Base-by-base conservation (phyloP, 1,140 invertebrate species). In the Drosophila quadrilineata region DNA sequence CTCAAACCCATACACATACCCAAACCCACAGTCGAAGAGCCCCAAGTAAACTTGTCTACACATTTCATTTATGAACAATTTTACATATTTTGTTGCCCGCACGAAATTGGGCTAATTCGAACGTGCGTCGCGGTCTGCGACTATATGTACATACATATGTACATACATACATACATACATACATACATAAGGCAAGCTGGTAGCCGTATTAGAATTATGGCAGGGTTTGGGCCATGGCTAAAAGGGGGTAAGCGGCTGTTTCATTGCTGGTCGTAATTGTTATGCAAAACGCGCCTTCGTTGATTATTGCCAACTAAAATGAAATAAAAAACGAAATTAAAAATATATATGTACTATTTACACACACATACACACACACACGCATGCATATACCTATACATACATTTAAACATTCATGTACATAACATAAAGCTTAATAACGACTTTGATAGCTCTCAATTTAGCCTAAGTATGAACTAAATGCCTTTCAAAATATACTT, bases 261-360 rank as follows among this genome's bases (percentile, higher is more conserved):
- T 68, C 70, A 79, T 79, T 80, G 38, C 57, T 54, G 14, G 21
- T 16, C 41, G 45, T 82, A 82, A 84, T 86, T 86, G 59, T 67
- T 75, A 87, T 87, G 84, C 82, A 45, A 65, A 67, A 43, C 73
- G 66, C 71, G 49, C 36, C 57, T 53, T 60, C 29, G 50, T 75
- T 84, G 82, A 87, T 87, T 87, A 87, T 87, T 87, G 82, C 76
- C 84, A 87, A 84, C 82, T 82, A 77, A 84, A 87, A 77, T 77
- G 70, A 87, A 87, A 86, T 82, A 82, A 82, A 86, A 76, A 84
- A 82, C 68, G 64, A 48, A 84, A 77, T 73, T 74, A 73, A 86
- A 74, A 84, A 26, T 22, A 71, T 68, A 64, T 53, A 79, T 66
- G 63, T 82, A 75, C 29, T 53, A 53, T 36, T 24, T 24, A 17